Evolutionary conservation across 53 echinoderm and acorn worm genomes (phyloP).

Genomic region (Paracentrotus lividus): DNA sequence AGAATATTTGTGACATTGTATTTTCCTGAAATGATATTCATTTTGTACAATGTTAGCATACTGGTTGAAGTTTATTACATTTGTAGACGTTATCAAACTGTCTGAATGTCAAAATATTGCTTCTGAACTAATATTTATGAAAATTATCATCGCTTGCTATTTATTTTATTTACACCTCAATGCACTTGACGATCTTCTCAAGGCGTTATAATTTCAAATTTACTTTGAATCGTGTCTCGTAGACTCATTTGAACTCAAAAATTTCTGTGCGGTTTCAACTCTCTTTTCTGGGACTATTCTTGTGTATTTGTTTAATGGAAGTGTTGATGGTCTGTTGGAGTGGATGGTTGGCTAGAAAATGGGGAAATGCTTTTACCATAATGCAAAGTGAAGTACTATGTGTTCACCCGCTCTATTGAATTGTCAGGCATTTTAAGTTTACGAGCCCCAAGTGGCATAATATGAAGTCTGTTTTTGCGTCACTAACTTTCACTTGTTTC

Average conservation of each 20-base stretch:
- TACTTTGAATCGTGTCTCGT: neutral
- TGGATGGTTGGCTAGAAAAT: neutral
- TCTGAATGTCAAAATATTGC: neutral
- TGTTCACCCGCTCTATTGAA: neutral
- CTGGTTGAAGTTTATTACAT: too few relatives aligned
- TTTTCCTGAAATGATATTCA: neutral
- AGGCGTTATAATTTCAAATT: neutral
- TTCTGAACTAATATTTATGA: neutral
- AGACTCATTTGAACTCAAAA: neutral
- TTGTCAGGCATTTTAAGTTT: neutral
- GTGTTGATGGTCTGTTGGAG: neutral
- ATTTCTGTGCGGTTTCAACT: neutral
- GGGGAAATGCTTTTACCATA: neutral
- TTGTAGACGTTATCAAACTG: too few relatives aligned
- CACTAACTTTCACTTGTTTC: neutral
- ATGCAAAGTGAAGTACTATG: neutral
- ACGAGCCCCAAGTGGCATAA: neutral
- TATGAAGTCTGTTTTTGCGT: neutral
- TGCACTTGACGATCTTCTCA: neutral
- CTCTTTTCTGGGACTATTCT: neutral
- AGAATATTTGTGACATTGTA: neutral
- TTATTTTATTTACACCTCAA: neutral
- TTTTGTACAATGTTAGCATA: neutral
- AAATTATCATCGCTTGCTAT: neutral
- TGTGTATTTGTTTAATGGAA: slow-evolving; percentile 21